phyloP scores from a whole-genome alignment of 1,140 invertebrate genomes.

The Apis florea region DNA sequence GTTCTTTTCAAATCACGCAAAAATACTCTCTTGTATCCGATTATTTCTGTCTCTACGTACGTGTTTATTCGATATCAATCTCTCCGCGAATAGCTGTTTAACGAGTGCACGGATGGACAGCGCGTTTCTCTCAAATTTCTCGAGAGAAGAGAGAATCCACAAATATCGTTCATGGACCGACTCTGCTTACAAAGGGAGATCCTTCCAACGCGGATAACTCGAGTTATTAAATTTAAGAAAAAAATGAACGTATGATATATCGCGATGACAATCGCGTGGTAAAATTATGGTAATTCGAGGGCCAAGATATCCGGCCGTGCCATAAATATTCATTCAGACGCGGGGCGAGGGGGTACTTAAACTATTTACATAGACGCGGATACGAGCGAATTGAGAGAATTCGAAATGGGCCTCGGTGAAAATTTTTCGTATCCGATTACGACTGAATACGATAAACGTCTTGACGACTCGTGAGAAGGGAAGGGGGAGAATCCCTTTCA shows the following conservation, averaged over 20 bases:
- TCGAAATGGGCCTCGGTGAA: slow-evolving; percentile 18
- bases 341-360: neutral
- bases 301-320: neutral
- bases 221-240: neutral
- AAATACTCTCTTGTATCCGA: no score
- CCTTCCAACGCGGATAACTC: no score
- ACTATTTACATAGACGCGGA: slow-evolving; percentile 51
- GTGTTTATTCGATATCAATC: no score
- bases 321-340: slow-evolving; percentile 58
- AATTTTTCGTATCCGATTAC: slow-evolving; percentile 59
- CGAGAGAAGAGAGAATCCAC: no score
- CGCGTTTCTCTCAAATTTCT: no score
- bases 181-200: no score
- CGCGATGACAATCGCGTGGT: neutral
- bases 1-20: no score
- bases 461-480: slow-evolving; percentile 5
- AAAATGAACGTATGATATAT: neutral
- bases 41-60: no score
- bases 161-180: no score
- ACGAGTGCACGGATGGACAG: no score
- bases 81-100: no score
- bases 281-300: slow-evolving; percentile 58
- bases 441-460: slow-evolving; percentile 18
- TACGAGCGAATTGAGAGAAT: slow-evolving; percentile 24
- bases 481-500: slow-evolving; percentile 16